Percentiles rank a stretch among this genome's conserved stretches.
These are phyloP conservation scores for Bombus breviceps DNA, from an alignment of 1,140 invertebrate genomes.

Conservation along the genomic window DNA sequence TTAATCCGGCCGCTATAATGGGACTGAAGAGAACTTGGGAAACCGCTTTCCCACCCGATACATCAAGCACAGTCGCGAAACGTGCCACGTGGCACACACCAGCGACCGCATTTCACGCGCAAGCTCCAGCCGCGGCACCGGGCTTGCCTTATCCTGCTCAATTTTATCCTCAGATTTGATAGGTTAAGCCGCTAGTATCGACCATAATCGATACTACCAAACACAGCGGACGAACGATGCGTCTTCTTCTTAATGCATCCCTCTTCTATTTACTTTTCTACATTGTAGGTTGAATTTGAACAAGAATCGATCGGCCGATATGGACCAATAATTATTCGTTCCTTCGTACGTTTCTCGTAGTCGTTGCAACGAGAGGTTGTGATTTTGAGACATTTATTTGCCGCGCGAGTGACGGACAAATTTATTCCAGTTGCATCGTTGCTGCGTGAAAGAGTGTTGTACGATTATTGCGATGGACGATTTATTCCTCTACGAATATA, in stretches of 20 bases:
- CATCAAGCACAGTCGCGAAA: constrained; percentile 71
- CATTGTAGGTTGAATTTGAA: not conserved
- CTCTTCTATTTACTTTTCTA: not conserved
- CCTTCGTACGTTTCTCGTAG: not conserved
- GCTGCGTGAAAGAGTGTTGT: not conserved
- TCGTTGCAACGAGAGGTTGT: not conserved
- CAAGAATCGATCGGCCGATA: no score
- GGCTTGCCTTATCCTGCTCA: constrained; percentile 80
- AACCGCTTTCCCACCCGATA: constrained; percentile 76
- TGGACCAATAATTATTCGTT: not conserved
- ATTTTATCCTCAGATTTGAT: constrained; percentile 81
- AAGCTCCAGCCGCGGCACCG: constrained; percentile 69
- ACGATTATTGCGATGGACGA: not conserved
- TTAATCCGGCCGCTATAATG: constrained; percentile 82
- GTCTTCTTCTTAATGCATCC: not conserved
- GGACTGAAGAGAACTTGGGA: constrained; percentile 82
- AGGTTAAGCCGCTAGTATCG: constrained; percentile 32
- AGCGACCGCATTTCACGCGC: constrained; percentile 71
- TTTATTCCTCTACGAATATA: constrained; percentile 14
- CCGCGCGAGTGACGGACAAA: not conserved
- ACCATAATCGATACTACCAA: not conserved
- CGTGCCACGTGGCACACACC: constrained; percentile 78
- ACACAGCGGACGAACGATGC: not conserved
- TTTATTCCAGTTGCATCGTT: not conserved
- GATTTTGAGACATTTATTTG: constrained; percentile 26